Conservation (phyloP, 2,888 invertebrate genomes). For the Danaus chrysippus region DNA sequence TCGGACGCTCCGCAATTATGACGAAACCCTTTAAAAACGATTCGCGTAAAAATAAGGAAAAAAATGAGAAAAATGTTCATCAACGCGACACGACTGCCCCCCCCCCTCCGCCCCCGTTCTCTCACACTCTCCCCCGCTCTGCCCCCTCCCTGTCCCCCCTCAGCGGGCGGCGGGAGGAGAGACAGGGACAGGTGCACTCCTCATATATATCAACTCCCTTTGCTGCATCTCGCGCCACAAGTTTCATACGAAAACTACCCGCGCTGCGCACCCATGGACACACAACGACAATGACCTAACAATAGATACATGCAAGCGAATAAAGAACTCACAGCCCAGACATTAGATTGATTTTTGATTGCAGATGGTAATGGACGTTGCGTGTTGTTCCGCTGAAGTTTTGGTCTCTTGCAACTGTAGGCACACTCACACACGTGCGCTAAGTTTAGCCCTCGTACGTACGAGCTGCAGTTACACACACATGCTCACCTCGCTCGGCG, state of each 20-base stretch:
- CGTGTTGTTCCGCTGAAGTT: slow-evolving; percentile 52
- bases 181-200: slow-evolving; percentile 47
- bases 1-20: slow-evolving; percentile 75
- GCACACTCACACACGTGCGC: slow-evolving; percentile 56
- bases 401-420: slow-evolving; percentile 69
- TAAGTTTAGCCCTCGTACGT: slow-evolving; percentile 68
- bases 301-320: slow-evolving; percentile 16
- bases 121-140: slow-evolving; percentile 45
- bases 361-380: slow-evolving; percentile 31
- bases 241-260: slow-evolving; percentile 77
- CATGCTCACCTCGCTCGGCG: slow-evolving; percentile 53
- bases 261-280: slow-evolving; percentile 58
- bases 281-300: slow-evolving; percentile 41
- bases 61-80: slow-evolving; percentile 79
- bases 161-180: slow-evolving; percentile 69
- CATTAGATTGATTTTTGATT: slow-evolving; percentile 21
- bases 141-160: slow-evolving; percentile 44
- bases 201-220: slow-evolving; percentile 48
- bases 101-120: slow-evolving; percentile 39
- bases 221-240: slow-evolving; percentile 73
- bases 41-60: slow-evolving; percentile 76
- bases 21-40: slow-evolving; percentile 79
- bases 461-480: slow-evolving; percentile 66
- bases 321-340: slow-evolving; percentile 27
- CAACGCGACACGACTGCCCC: slow-evolving; percentile 75